These are phyloP conservation scores for Electrophaes corylata DNA, from an alignment of 2,888 invertebrate genomes.

Conservation along the genomic window DNA sequence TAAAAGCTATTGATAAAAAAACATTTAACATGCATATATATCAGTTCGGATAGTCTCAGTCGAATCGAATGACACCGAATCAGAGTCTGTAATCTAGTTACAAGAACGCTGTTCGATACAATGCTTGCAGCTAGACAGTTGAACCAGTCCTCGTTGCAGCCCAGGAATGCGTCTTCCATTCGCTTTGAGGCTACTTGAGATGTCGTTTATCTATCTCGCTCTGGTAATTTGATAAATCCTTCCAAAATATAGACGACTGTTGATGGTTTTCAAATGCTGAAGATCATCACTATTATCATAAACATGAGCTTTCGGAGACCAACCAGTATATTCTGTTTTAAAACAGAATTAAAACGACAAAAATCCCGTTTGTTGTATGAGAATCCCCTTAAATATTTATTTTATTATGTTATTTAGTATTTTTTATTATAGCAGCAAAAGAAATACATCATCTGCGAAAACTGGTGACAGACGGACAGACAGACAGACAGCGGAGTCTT, in stretches of 20 bases:
- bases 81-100: conserved; percentile 2
- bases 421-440: too few species aligned
- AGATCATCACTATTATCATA: background rate
- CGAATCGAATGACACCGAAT: background rate
- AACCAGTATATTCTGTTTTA: too few species aligned
- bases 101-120: conserved; percentile 15
- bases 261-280: background rate
- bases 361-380: too few species aligned
- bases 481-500: too few species aligned
- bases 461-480: too few species aligned
- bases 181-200: background rate
- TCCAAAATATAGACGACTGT: background rate
- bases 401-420: too few species aligned
- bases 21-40: too few species aligned
- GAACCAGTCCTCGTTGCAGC: conserved; percentile 20
- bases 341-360: too few species aligned
- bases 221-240: background rate
- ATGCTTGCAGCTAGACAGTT: conserved; percentile 12
- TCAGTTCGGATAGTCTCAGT: background rate
- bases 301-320: too few species aligned
- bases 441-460: too few species aligned
- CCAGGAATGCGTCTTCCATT: conserved; percentile 9
- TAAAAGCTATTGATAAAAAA: too few species aligned
- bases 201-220: background rate
- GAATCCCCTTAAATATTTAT: too few species aligned